A percentile compares a stretch with the other conserved stretches of the same genome.
phyloP scores from a whole-genome alignment of 2,113 vertebrate genomes.

The Sceloporus undulatus region DNA sequence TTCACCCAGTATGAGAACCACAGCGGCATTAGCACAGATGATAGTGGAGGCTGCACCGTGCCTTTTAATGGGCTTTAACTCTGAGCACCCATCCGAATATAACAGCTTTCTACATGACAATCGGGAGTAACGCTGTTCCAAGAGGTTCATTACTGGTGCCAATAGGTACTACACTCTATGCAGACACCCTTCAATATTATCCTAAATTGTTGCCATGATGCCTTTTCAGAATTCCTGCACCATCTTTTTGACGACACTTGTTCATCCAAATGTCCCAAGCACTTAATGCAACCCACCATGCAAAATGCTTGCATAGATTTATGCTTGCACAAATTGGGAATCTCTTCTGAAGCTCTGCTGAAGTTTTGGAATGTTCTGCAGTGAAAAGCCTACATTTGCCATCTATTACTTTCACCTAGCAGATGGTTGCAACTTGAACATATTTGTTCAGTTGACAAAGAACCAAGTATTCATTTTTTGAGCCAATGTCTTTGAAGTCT shows the following conservation, averaged over 20 bases:
- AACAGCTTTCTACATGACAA: background rate
- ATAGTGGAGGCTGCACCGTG: background rate
- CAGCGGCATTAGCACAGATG: background rate
- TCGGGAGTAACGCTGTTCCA: background rate
- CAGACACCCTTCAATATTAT: background rate
- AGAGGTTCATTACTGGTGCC: background rate
- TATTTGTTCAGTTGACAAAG: slow-evolving; percentile 43
- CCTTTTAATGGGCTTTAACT: background rate
- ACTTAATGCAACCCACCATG: background rate
- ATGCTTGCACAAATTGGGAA: too few relatives aligned
- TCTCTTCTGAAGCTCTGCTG: too few relatives aligned
- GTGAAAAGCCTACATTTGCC: too few relatives aligned
- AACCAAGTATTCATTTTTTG: background rate
- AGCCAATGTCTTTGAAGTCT: slow-evolving; percentile 10
- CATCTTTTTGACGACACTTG: background rate
- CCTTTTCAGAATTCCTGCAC: background rate
- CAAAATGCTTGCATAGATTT: background rate
- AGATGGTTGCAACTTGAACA: slow-evolving; percentile 35
- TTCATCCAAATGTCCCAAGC: background rate
- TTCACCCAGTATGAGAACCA: too few relatives aligned
- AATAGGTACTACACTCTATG: background rate
- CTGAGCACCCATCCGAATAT: background rate
- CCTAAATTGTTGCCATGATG: background rate
- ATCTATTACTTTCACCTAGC: slow-evolving; percentile 41
- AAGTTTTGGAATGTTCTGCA: too few relatives aligned